Percentiles rank a stretch among this genome's conserved stretches.
These are phyloP conservation scores for Cyphomyrmex costatus DNA, from an alignment of 1,140 invertebrate species.

Conservation along the genomic window DNA sequence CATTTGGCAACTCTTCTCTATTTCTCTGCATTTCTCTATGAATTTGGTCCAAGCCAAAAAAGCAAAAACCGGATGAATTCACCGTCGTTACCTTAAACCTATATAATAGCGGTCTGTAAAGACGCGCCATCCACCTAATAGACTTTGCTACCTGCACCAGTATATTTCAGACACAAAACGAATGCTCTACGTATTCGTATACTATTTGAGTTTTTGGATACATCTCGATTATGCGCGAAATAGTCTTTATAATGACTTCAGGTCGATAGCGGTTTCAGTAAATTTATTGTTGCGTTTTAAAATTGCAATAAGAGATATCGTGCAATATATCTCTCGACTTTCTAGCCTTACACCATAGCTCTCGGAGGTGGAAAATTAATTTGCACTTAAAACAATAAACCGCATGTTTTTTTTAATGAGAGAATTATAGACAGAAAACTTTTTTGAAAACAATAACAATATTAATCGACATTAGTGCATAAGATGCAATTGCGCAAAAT, in stretches of 20 bases:
- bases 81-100: not conserved
- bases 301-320: constrained; percentile 7
- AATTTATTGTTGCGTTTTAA: constrained; percentile 44
- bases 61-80: not conserved
- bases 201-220: not conserved
- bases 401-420: constrained; percentile 13
- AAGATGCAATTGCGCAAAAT: constrained; percentile 1
- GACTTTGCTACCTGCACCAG: not conserved
- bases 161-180: not conserved
- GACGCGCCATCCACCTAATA: not conserved
- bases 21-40: not conserved
- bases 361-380: constrained; percentile 27
- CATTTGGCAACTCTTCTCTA: too few species aligned
- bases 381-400: constrained; percentile 1
- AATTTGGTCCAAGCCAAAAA: not conserved
- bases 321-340: constrained; percentile 29
- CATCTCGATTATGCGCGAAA: constrained; percentile 3
- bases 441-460: not conserved
- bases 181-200: not conserved
- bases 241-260: not conserved
- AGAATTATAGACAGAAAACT: not conserved
- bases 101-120: not conserved
- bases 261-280: constrained; percentile 5
- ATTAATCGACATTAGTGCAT: not conserved
- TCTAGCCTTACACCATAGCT: constrained; percentile 33